These are phyloP conservation scores for Heliothis subflexa DNA, from an alignment of 1,140 invertebrate genomes.

Conservation along the genomic window DNA sequence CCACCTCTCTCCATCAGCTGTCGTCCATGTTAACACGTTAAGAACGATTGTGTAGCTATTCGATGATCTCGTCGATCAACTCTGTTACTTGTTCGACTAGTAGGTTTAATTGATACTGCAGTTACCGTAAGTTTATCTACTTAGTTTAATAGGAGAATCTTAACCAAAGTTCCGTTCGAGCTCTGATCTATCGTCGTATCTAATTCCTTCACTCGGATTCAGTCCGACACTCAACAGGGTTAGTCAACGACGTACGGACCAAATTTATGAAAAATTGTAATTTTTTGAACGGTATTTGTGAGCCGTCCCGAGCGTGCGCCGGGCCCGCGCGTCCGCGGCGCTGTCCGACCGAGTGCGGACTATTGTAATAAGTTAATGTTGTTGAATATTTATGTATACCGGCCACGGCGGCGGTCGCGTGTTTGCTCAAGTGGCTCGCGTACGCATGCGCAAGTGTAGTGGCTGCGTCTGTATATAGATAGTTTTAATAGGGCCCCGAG, in stretches of 20 bases:
- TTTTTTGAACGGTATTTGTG: conserved; percentile 66
- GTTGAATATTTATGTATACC: conserved; percentile 64
- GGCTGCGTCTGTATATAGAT: conserved; percentile 79
- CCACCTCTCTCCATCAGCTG: conserved; percentile 19
- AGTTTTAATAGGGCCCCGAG: conserved; percentile 69
- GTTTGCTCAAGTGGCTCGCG: conserved; percentile 79
- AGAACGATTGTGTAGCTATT: conserved; percentile 38
- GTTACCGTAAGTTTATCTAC: conserved; percentile 83
- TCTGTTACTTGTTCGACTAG: conserved; percentile 46
- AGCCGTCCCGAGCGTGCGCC: conserved; percentile 66
- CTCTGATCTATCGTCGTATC: conserved; percentile 72
- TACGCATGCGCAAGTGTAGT: conserved; percentile 72
- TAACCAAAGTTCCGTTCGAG: conserved; percentile 80
- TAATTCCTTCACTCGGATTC: conserved; percentile 65
- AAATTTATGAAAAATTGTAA: conserved; percentile 67
- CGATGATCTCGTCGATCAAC: conserved; percentile 44
- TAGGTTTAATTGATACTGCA: conserved; percentile 75
- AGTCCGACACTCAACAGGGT: conserved; percentile 72
- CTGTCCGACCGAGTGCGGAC: conserved; percentile 45
- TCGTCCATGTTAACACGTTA: conserved; percentile 32
- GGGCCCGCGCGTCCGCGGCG: conserved; percentile 36
- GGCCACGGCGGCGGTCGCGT: conserved; percentile 57
- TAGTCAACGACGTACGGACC: conserved; percentile 75
- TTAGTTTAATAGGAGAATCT: conserved; percentile 81
- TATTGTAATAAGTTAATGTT: conserved; percentile 67